Evolutionary conservation across 2,888 invertebrate species (phyloP).

Genomic region (Nemapogon koenigi): DNA sequence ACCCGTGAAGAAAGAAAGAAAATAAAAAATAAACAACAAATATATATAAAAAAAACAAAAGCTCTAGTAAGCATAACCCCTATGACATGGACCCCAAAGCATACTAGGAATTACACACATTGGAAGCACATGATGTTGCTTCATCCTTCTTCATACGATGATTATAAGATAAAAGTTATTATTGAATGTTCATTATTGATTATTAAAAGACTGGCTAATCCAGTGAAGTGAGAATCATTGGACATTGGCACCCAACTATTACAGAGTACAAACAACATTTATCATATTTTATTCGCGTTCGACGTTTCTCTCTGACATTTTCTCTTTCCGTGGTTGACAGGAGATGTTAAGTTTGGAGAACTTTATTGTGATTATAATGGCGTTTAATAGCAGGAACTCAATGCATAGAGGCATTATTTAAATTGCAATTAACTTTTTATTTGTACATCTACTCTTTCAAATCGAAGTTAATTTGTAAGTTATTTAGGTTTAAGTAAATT

Average conservation of each 20-base stretch:
- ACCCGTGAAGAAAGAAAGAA: no score
- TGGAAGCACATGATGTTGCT: no score
- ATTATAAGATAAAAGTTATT: no score
- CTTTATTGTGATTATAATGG: slow-evolving; percentile 31
- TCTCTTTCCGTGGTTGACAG: slow-evolving; percentile 53
- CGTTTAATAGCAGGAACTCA: not conserved
- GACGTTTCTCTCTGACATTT: slow-evolving; percentile 46
- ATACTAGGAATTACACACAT: no score
- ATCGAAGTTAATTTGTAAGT: no score
- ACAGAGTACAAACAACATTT: slow-evolving; percentile 38
- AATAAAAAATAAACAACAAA: no score
- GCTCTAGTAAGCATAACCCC: no score
- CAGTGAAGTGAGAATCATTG: slow-evolving; percentile 20
- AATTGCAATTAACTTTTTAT: not conserved
- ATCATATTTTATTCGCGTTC: slow-evolving; percentile 52
- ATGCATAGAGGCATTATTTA: not conserved
- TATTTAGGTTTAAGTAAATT: no score
- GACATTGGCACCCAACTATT: slow-evolving; percentile 21
- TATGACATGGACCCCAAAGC: no score
- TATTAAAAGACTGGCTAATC: slow-evolving; percentile 19
- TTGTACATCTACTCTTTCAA: not conserved
- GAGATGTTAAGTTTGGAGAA: slow-evolving; percentile 35
- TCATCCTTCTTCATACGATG: no score
- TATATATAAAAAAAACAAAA: no score
- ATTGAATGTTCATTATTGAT: no score